These are phyloP conservation scores for Lordiphosa clarofinis DNA, from an alignment of 1,140 invertebrate genomes.

Conservation along the genomic window DNA sequence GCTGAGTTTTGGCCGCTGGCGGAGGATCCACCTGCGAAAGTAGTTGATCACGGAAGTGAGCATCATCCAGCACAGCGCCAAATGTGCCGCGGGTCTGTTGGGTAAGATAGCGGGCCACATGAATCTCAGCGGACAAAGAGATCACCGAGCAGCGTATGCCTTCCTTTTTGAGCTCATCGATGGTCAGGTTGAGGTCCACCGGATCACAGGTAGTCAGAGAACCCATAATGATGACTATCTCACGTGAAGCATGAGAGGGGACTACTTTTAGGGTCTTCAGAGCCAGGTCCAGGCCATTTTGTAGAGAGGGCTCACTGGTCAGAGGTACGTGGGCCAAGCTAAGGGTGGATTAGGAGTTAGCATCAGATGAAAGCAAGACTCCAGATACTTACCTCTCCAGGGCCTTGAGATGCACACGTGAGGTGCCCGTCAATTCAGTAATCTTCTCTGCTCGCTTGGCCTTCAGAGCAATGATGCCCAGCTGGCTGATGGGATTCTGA, in stretches of 20 bases:
- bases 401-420: constrained; percentile 88
- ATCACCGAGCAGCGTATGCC: constrained; percentile 95
- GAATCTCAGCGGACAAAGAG: constrained; percentile 96
- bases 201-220: constrained; percentile 98
- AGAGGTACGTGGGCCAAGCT: constrained; percentile 83
- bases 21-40: constrained; percentile 92
- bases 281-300: constrained; percentile 96
- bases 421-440: constrained; percentile 92
- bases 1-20: constrained; percentile 88
- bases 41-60: constrained; percentile 91
- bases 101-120: constrained; percentile 91
- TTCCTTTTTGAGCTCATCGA: constrained; percentile 86
- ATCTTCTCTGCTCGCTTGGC: constrained; percentile 97
- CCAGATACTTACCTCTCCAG: constrained; percentile 80
- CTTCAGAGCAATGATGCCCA: constrained; percentile 94
- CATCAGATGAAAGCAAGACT: neutral
- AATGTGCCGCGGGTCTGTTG: constrained; percentile 84
- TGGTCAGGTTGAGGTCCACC: constrained; percentile 92
- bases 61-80: constrained; percentile 89
- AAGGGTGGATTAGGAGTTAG: constrained; percentile 3
- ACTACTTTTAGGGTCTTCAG: constrained; percentile 91
- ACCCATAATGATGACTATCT: constrained; percentile 94
- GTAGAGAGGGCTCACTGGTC: constrained; percentile 94
- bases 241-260: constrained; percentile 95
- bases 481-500: constrained; percentile 98